Base-by-base conservation (phyloP, 2,888 invertebrate genomes). In the Brachycybe producta region DNA sequence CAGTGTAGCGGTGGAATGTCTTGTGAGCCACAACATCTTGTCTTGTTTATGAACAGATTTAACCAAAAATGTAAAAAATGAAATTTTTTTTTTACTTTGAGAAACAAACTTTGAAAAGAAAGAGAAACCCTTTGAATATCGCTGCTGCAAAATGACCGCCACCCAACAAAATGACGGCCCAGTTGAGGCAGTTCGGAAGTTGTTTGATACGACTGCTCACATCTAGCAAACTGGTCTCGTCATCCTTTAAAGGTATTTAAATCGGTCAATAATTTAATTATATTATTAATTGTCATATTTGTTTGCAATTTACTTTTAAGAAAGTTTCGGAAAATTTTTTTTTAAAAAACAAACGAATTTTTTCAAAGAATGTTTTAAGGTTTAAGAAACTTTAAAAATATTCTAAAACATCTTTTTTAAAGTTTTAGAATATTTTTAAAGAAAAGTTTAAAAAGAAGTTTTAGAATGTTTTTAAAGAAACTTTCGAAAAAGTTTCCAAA, bases 101-200 rank as follows among this genome's bases (percentile, higher is more conserved):
- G n/a, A 46, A 46, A 8, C 5, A 19, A 23, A 21, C 13, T 23
- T 21, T 35, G 36, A 36, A 26, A 44, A 46, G 23, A 32, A 11
- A 32, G 32, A 32, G 32, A 41, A 5, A 21, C 70, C 63, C 61
- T 46, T 66, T 59, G 62, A 81, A 83, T 34, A 84, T 67, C 15
- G 78, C 82, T 2, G 77, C 83, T 23, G 83, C 82, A 69, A 84
- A 84, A 65, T 83, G 83, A 1, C 90, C 88, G 3, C 87, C 87
- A 0, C 84, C 84, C 30, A 85, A 71, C 81, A 88, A 82, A 44
- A 90, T 66, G 5, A 90, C 70, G 0, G 80, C 78, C 83, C 84
- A 86, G 27, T 65, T 73, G 5, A 71, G 72, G 1, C 73, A 71
- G 19, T 65, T 62, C 11, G 60, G 64, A 39, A 64, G 58, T 45